Evolutionary conservation across 2,888 invertebrate species (phyloP).

Genomic region (Erebia palarica): DNA sequence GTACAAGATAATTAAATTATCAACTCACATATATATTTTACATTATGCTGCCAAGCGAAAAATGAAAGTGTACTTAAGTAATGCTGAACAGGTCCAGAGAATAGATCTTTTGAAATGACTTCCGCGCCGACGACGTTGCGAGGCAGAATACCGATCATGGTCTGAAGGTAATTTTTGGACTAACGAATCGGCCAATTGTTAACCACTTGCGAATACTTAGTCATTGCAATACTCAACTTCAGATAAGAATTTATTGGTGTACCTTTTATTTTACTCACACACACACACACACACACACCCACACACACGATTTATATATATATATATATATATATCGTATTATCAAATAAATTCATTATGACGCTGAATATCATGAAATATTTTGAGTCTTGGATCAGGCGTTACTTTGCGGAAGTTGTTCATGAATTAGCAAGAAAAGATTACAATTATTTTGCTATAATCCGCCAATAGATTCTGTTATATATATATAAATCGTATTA

Average conservation of each 20-base stretch:
- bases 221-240: constrained; percentile 32
- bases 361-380: neutral
- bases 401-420: too few species aligned
- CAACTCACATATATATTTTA: neutral
- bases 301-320: too few species aligned
- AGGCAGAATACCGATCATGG: constrained; percentile 41
- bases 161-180: constrained; percentile 44
- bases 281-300: neutral
- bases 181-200: constrained; percentile 43
- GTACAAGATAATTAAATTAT: neutral
- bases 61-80: constrained; percentile 23
- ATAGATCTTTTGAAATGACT: constrained; percentile 37
- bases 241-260: constrained; percentile 25
- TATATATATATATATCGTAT: neutral
- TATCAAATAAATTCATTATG: neutral
- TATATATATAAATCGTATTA: neutral
- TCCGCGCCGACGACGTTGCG: constrained; percentile 39
- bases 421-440: too few species aligned
- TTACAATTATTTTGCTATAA: too few species aligned
- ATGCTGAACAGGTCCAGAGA: constrained; percentile 26
- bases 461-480: too few species aligned
- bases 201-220: constrained; percentile 43
- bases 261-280: constrained; percentile 17
- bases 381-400: too few species aligned
- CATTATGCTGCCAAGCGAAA: neutral